A percentile compares a stretch with the other conserved stretches of the same genome.
Evolutionary conservation across 2,888 invertebrate species (phyloP).

Genomic region (Plagodis dolabraria): DNA sequence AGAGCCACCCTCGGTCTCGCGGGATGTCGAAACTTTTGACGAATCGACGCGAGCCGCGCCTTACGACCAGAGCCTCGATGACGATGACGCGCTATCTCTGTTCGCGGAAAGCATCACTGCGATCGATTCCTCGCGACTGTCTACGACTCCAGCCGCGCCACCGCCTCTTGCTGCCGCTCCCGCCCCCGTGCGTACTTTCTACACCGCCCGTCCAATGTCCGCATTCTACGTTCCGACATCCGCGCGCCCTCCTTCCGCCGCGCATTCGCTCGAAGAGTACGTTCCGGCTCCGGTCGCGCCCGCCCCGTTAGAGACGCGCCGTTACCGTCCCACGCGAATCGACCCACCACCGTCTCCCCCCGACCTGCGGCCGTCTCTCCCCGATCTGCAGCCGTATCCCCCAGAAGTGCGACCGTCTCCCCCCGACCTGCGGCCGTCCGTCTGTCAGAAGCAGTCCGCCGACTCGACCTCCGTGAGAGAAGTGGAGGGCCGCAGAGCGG

Average conservation of each 20-base stretch:
- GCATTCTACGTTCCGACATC: slow-evolving; percentile 2
- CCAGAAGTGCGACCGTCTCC: neutral
- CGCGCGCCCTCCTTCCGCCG: slow-evolving; percentile 11
- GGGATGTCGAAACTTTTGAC: slow-evolving; percentile 2
- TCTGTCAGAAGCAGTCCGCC: slow-evolving; percentile 18
- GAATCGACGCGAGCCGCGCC: slow-evolving; percentile 26
- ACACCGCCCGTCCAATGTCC: too few species aligned
- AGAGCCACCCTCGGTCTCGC: neutral
- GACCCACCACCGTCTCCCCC: neutral
- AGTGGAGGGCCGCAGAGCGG: neutral
- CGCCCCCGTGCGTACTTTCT: too few species aligned
- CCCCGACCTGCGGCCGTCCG: neutral
- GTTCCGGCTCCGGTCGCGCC: slow-evolving; percentile 47
- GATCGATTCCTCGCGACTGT: slow-evolving; percentile 52
- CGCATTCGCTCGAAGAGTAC: slow-evolving; percentile 52
- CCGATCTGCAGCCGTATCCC: neutral
- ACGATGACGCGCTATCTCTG: slow-evolving; percentile 69
- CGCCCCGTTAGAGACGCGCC: slow-evolving; percentile 32
- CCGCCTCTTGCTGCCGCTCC: slow-evolving; percentile 5
- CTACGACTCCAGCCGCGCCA: neutral
- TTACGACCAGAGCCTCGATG: slow-evolving; percentile 52
- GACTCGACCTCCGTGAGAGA: slow-evolving; percentile 16
- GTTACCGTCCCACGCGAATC: slow-evolving; percentile 57
- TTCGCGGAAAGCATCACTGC: slow-evolving; percentile 73
- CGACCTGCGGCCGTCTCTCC: neutral